Conservation (phyloP, 2,888 invertebrate species). For the Parnassius orleans region DNA sequence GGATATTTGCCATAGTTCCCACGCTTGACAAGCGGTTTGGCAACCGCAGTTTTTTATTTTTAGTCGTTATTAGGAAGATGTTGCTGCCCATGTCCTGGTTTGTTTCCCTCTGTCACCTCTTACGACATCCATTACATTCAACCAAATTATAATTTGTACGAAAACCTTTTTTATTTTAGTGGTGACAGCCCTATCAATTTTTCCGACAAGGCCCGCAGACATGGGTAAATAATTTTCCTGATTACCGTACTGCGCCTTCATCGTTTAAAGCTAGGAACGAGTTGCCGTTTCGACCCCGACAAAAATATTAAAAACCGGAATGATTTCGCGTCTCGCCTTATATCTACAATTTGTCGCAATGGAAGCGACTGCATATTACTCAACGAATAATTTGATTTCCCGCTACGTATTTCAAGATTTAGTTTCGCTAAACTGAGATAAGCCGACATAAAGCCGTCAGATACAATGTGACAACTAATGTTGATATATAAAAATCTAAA, state of each 20-base stretch:
- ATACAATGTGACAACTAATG: constrained; percentile 6
- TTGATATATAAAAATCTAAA: constrained; percentile 11
- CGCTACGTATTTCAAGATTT: constrained; percentile 54
- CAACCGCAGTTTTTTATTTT: too few species aligned
- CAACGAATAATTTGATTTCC: constrained; percentile 63
- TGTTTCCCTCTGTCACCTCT: too few species aligned
- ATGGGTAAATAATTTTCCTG: constrained; percentile 80
- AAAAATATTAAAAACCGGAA: constrained; percentile 69
- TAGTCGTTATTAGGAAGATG: too few species aligned
- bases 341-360: constrained; percentile 37
- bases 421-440: constrained; percentile 39
- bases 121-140: too few species aligned
- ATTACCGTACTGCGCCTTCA: constrained; percentile 71
- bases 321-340: constrained; percentile 36
- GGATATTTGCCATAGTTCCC: too few species aligned
- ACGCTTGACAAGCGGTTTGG: too few species aligned
- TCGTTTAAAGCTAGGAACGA: constrained; percentile 46
- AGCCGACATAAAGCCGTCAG: constrained; percentile 15
- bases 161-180: background rate
- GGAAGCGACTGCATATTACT: constrained; percentile 51
- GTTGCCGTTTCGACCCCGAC: too few species aligned
- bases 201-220: constrained; percentile 61
- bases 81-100: too few species aligned
- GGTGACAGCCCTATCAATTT: constrained; percentile 51
- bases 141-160: too few species aligned